Evolutionary conservation across 2,888 invertebrate species (phyloP), one percentile per base, ranked within the genome.

Genomic region (Eumerus sabulonum): DNA sequence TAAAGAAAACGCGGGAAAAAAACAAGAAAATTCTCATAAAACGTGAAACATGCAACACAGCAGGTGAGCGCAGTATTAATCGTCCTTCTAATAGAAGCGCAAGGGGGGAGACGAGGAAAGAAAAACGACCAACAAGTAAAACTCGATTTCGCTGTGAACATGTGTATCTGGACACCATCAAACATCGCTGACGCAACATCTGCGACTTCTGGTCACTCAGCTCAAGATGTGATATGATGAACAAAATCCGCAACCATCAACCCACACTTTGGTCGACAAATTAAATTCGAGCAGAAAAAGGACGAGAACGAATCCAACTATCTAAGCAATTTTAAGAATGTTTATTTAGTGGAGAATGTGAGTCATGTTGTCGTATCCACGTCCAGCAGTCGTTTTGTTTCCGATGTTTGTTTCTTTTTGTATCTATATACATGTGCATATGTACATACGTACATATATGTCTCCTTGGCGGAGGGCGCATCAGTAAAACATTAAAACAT

Each of bases 401-500:
- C 71, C 63, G 54, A 59, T 67, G 60, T 48, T 48, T 27, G 35
- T 56, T 53, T 18, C 11, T 18, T 17, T 42, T 42, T 14, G 14
- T 63, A 17, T 50, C n/a, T 13, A 13, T 27, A 2, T 27, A 27
- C 27, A 27, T 27, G 27, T 7, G n/a, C n/a, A n/a, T n/a, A n/a
- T n/a, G n/a, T n/a, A n/a, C n/a, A n/a, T n/a, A n/a, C n/a, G n/a
- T n/a, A n/a, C n/a, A n/a, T n/a, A 12, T 51, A 40, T 40, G 60
- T 73, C 57, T 44, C 44, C 27, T 47, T 53, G 64, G 53, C 27
- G 53, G 63, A 57, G 67, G 63, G 63, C 59, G 54, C 72, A 72
- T 66, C 77, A 77, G 71, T 72, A 77, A 67, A 81, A 62, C 81
- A 83, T 82, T 82, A 82, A 83, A 83, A 82, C 82, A 76, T 82